Evolutionary conservation across 1,140 invertebrate species (phyloP).

Genomic region (Ceratoteleas bidentatus): DNA sequence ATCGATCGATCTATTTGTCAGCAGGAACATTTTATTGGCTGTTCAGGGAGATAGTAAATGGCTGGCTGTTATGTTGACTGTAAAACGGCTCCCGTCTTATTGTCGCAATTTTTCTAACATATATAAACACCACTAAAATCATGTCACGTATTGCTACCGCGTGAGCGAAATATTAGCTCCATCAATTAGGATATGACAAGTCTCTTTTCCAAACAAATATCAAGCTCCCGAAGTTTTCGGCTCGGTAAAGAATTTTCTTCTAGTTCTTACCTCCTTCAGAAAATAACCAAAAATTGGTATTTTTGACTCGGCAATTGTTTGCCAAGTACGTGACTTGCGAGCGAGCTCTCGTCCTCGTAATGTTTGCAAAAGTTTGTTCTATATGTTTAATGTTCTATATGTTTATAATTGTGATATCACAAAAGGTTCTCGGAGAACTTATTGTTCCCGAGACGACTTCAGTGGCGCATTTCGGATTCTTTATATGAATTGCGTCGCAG

Average conservation of each 20-base stretch:
- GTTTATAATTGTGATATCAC: constrained; percentile 37
- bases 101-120: neutral
- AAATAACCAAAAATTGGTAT: constrained; percentile 33
- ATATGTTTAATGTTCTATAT: constrained; percentile 29
- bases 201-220: neutral
- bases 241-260: constrained; percentile 1
- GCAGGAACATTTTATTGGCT: no score
- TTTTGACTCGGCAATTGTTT: constrained; percentile 34
- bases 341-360: constrained; percentile 22
- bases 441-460: constrained; percentile 1
- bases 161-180: neutral
- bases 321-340: constrained; percentile 36
- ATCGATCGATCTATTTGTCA: no score
- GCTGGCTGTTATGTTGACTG: no score
- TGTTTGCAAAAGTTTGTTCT: constrained; percentile 34
- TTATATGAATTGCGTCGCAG: neutral
- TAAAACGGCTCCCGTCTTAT: neutral
- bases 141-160: neutral
- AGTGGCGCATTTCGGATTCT: no score
- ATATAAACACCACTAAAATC: no score
- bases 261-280: constrained; percentile 10
- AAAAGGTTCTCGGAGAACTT: constrained; percentile 9
- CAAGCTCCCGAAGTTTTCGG: neutral
- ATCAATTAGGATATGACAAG: constrained; percentile 3
- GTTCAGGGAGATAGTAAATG: no score